These are phyloP conservation scores for Hyposoter dolosus DNA, from an alignment of 2,888 invertebrate species.

Conservation along the genomic window DNA sequence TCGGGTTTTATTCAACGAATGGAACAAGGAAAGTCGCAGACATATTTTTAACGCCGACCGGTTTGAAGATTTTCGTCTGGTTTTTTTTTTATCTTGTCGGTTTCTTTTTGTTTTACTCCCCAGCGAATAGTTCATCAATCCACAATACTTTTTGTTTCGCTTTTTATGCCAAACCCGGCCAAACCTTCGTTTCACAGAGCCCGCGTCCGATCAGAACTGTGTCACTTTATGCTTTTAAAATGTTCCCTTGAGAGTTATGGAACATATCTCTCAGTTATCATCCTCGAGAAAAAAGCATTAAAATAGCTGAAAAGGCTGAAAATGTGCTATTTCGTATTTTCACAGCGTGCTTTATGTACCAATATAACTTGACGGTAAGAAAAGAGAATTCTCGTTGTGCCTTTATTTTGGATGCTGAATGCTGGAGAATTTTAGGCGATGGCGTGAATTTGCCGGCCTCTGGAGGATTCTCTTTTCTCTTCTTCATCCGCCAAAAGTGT, in stretches of 20 bases:
- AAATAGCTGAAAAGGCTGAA: slow-evolving; percentile 34
- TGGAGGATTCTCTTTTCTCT: slow-evolving; percentile 40
- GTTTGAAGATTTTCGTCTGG: neutral
- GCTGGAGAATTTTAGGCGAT: slow-evolving; percentile 34
- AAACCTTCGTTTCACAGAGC: neutral
- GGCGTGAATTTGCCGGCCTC: slow-evolving; percentile 61
- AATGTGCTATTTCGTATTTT: slow-evolving; percentile 21
- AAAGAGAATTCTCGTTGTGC: slow-evolving; percentile 33
- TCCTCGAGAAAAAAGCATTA: slow-evolving; percentile 32
- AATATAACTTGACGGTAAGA: slow-evolving; percentile 6
- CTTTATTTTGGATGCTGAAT: slow-evolving; percentile 51
- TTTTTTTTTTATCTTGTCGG: neutral
- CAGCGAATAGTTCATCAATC: slow-evolving; percentile 29
- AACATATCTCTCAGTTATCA: slow-evolving; percentile 40
- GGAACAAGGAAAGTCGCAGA: neutral
- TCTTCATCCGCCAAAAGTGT: slow-evolving; percentile 52
- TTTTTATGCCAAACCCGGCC: slow-evolving; percentile 23
- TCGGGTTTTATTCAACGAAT: neutral
- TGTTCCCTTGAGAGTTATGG: slow-evolving; percentile 56
- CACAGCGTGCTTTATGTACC: slow-evolving; percentile 15
- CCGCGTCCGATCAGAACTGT: slow-evolving; percentile 14
- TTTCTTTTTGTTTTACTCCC: slow-evolving; percentile 14
- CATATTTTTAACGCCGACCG: neutral
- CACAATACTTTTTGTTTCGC: slow-evolving; percentile 24
- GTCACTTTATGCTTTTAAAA: slow-evolving; percentile 40